Evolutionary conservation across 2,888 invertebrate genomes (phyloP), one percentile per base, ranked within the genome.

Genomic region (Nomada ferruginata): DNA sequence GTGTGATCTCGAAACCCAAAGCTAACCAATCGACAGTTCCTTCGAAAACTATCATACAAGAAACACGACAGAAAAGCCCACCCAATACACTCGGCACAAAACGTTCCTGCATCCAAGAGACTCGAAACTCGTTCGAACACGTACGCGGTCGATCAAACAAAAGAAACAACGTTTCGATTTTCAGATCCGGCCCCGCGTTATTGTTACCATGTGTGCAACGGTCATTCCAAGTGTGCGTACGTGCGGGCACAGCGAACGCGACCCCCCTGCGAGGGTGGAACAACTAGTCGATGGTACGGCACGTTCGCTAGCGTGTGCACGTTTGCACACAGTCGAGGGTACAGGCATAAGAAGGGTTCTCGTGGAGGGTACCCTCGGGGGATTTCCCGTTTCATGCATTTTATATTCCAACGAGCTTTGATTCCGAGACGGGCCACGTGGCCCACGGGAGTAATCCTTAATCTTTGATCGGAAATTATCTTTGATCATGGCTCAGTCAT

Each of bases 331-430:
- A 71, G 79, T 66, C 50, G 53, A 18, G 26, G n/a, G n/a, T 13
- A 50, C 11, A 63, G 29, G 29, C 26, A 59, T 29, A 50, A 71
- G 76, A 50, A 59, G 75, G 71, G 29, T 81, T 72, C 71, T 36
- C 59, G 76, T 69, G 66, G 55, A 50, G 66, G 11, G 57, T 47
- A 76, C 77, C 73, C 89, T 86, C 61, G 18, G 88, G 91, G 91
- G 91, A 23, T 92, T 90, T 89, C 84, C 85, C 90, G 90, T 89
- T 92, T 93, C 93, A 93, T 93, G 92, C 93, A 93, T 93, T 93
- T 93, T 93, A 93, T 93, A 93, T 93, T 92, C 91, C 90, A 85
- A 80, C 88, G 87, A 91, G 90, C 92, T 93, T 93, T 93, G 92
- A 93, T 93, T 93, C 92, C 88, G 85, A 88, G 90, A 91, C 87